Evolutionary conservation across 1,140 invertebrate species (phyloP).

Genomic region (Zaprionus davidi): DNA sequence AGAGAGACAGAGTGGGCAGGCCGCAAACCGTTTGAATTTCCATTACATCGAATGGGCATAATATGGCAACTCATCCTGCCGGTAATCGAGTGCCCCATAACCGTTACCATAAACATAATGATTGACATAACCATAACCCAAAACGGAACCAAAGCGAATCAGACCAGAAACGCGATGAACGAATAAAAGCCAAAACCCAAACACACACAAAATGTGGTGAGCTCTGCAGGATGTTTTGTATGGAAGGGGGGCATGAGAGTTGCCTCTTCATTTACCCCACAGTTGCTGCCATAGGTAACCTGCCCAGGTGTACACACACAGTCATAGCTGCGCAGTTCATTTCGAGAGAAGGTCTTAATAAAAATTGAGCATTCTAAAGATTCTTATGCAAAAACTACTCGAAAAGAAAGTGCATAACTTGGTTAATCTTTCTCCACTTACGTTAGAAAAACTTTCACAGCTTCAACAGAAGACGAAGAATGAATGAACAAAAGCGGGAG

Average conservation of each 20-base stretch:
- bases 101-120: slow-evolving; percentile 69
- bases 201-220: slow-evolving; percentile 3
- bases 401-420: slow-evolving; percentile 3
- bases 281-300: neutral
- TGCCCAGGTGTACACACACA: neutral
- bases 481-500: neutral
- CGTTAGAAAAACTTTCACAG: neutral
- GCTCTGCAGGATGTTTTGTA: neutral
- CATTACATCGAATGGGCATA: slow-evolving; percentile 57
- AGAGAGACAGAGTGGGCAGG: neutral
- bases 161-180: slow-evolving; percentile 38
- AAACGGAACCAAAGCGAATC: slow-evolving; percentile 10
- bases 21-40: slow-evolving; percentile 48
- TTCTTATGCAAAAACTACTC: neutral
- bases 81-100: slow-evolving; percentile 63
- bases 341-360: neutral
- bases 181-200: slow-evolving; percentile 7
- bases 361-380: neutral
- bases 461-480: neutral
- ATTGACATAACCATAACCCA: slow-evolving; percentile 68
- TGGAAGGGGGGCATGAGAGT: neutral
- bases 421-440: slow-evolving; percentile 3
- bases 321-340: neutral
- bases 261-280: neutral
- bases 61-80: slow-evolving; percentile 61